Evolutionary conservation across 2,113 vertebrate genomes (phyloP).

Genomic region (Orycteropus afer): DNA sequence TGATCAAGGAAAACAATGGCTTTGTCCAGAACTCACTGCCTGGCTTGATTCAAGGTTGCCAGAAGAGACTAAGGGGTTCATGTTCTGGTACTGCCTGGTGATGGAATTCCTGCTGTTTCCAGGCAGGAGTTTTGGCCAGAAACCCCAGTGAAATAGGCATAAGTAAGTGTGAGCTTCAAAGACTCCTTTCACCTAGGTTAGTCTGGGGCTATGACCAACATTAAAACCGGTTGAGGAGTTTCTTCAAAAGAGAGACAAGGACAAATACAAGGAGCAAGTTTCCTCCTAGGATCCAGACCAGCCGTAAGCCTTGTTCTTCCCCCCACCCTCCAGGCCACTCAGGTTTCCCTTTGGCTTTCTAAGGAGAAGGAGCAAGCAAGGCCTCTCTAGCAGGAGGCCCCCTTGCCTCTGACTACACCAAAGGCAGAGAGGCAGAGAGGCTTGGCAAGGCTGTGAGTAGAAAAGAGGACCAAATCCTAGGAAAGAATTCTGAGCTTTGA

Average conservation of each 20-base stretch:
- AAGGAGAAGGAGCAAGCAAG: background rate
- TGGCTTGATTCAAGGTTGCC: background rate
- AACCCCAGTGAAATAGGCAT: background rate
- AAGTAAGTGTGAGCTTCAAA: slow-evolving; percentile 1
- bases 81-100: background rate
- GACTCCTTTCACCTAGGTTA: background rate
- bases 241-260: background rate
- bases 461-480: background rate
- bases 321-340: background rate
- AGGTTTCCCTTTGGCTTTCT: background rate
- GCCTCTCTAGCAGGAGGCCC: background rate
- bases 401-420: background rate
- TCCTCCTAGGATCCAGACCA: background rate
- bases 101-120: background rate
- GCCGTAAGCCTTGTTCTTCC: background rate
- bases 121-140: background rate
- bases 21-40: background rate
- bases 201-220: background rate
- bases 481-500: slow-evolving; percentile 34
- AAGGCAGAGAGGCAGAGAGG: background rate
- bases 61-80: background rate
- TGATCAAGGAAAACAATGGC: slow-evolving; percentile 3
- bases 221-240: background rate
- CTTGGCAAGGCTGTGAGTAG: background rate
- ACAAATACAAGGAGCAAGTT: background rate